Base-by-base conservation (phyloP, 37 sponge, comb jelly and placozoan genomes). In the Corticium candelabrum region DNA sequence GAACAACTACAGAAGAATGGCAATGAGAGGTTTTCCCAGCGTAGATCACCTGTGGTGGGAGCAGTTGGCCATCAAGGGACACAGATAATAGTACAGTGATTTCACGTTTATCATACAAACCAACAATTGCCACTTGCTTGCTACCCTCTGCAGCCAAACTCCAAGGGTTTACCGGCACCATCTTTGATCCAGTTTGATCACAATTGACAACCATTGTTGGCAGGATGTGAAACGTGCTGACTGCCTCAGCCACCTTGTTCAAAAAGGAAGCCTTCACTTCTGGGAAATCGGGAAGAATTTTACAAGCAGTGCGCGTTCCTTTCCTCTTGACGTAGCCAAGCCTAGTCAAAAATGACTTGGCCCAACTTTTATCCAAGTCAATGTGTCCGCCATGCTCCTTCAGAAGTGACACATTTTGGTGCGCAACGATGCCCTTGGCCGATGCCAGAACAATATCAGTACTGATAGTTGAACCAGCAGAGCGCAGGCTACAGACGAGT, bases 1-100 rank as follows among this genome's bases (percentile, higher is more conserved):
- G 88, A 71, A 82, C 72, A 11, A 39, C 2, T 5, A 80, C 33
- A 0, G 40, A 39, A 15, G 84, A 80, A 69, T 83, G 88, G 69
- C 81, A 81, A 1, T 40, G 35, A 1, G 35, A 29, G 30, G 81
- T 79, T 40, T 83, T 87, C 38, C 87, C 87, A 36, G 76, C 37
- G 67, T 82, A 87, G 1, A 87, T 82, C 1, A 83, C 30, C 39
- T 87, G 87, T 2, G 50, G 29, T 21, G 87, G 87, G 4, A 87
- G 77, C 37, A 43, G 78, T 30, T 77, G 43, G 1, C 83, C 87
- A 3, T 35, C 39, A 34, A 79, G 3, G 0, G 83, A 82, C 0
- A 67, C 79, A 37, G 72, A 78, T 40, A 87, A 40, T 1, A 87
- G 83, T 74, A 76, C 83, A 32, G 87, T 87, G 37, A 87, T 83